These are phyloP conservation scores for Ranitomeya variabilis DNA, from an alignment of 2,113 vertebrate genomes.

Conservation along the genomic window DNA sequence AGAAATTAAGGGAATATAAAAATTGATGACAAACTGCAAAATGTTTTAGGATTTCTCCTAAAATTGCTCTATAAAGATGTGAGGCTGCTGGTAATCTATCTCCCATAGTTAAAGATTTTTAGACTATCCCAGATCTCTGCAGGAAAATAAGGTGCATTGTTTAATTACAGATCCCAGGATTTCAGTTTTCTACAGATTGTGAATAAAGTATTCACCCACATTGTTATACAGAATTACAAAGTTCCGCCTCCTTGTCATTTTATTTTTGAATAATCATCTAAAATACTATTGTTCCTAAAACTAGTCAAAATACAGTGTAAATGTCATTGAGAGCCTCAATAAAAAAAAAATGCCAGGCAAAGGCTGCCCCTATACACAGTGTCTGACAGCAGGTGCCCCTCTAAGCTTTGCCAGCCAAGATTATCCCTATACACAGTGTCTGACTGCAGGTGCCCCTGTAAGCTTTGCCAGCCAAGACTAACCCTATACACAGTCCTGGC, in stretches of 20 bases:
- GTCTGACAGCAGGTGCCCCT: no score
- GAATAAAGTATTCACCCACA: background rate
- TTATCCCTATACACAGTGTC: background rate
- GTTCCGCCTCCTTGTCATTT: background rate
- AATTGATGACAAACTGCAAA: conserved; percentile 50
- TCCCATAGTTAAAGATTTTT: conserved; percentile 10
- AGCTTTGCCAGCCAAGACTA: background rate
- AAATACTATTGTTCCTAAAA: no score
- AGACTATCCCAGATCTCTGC: background rate
- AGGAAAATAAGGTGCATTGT: background rate
- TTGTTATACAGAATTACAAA: background rate
- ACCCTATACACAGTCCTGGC: background rate
- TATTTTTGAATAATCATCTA: background rate
- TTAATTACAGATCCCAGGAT: background rate
- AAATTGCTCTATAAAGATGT: conserved; percentile 51
- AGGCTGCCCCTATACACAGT: background rate
- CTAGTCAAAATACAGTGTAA: background rate
- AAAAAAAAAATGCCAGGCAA: background rate
- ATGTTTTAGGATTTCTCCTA: conserved; percentile 28
- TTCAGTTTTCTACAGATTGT: background rate
- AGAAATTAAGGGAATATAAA: conserved; percentile 56
- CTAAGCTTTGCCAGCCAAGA: background rate
- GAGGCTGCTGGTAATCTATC: conserved; percentile 28
- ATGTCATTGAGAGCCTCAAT: no score
- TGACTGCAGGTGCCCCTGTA: no score